Percentiles rank a stretch among this genome's conserved stretches.
These are phyloP conservation scores for Enteromius unitaeniatus DNA, from an alignment of 2,797 vertebrate species.

Conservation along the genomic window DNA sequence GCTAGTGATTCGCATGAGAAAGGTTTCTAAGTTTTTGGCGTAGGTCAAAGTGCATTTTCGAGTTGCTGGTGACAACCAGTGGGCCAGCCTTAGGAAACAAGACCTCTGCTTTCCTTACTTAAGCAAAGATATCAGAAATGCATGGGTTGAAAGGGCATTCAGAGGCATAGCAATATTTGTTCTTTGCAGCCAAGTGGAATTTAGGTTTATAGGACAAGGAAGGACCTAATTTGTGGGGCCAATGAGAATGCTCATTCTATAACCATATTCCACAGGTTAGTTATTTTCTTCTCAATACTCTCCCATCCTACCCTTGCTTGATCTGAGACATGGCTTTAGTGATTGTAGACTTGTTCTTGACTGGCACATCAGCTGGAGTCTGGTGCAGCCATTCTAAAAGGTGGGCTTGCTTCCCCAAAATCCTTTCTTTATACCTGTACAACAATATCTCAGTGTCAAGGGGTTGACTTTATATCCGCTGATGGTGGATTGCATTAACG, in stretches of 20 bases:
- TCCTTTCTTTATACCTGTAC: neutral
- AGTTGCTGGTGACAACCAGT: neutral
- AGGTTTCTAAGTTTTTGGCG: neutral
- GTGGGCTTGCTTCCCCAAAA: neutral
- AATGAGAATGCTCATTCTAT: neutral
- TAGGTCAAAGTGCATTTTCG: neutral
- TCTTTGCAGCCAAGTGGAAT: neutral
- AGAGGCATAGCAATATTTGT: neutral
- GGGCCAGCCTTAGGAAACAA: neutral
- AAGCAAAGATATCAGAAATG: neutral
- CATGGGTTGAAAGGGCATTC: neutral
- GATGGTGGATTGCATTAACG: neutral
- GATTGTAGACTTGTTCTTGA: slow-evolving; percentile 1
- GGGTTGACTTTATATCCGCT: neutral
- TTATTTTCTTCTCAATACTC: neutral
- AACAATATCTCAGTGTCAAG: neutral
- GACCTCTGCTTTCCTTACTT: neutral
- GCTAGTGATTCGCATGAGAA: neutral
- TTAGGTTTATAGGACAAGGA: neutral
- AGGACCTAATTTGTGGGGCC: neutral
- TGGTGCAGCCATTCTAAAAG: neutral
- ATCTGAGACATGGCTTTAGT: slow-evolving; percentile 7
- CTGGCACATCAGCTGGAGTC: neutral
- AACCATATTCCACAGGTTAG: neutral
- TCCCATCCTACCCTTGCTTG: slow-evolving; percentile 6